Evolutionary conservation across 2,888 invertebrate genomes (phyloP), one percentile per base, ranked within the genome.

Genomic region (Caenorhabditis wallacei): DNA sequence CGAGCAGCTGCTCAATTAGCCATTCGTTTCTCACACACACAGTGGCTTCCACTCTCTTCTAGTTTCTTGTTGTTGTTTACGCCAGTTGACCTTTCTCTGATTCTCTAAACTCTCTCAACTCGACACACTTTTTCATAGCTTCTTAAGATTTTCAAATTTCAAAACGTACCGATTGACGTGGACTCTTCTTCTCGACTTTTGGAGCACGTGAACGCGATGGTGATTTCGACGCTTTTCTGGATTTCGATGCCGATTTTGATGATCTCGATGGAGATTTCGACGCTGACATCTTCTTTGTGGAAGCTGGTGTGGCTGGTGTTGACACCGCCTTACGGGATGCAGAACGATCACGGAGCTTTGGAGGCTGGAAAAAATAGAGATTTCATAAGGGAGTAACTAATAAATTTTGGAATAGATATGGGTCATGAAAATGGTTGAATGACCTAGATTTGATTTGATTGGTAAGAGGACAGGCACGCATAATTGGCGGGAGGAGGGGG

Each of bases 1-100:
- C 20, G 57, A 76, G 61, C 76, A 76, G 76, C 76, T 76, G 76
- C 76, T 76, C 76, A 76, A 76, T 76, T 69, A 76, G 69, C 76
- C 51, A 76, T 69, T 74, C 74, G 59, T 57, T 68, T 18, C 53
- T 56, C 48, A 46, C n/a, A 46, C 13, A 20, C 11, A 13, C 13
- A 24, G 46, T 20, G 46, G 35, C 35, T 26, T 13, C 20, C 40
- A n/a, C n/a, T n/a, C n/a, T 20, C 48, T 54, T 59, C 46, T 30
- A 48, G 70, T 57, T 64, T 75, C 64, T 75, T 75, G 75, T 75
- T 75, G 74, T 64, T 54, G 66, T 57, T 75, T 61, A 72, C 72
- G 40, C 13, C 10, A 4, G 22, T 11, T 46, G 63, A 46, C 43
- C 40, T 24, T 43, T 43, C 54, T 64, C 53, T 59, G 13, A 20